Evolutionary conservation across 2,888 invertebrate genomes (phyloP), one percentile per base, ranked within the genome.

Genomic region (Dorcus parallelipipedus): DNA sequence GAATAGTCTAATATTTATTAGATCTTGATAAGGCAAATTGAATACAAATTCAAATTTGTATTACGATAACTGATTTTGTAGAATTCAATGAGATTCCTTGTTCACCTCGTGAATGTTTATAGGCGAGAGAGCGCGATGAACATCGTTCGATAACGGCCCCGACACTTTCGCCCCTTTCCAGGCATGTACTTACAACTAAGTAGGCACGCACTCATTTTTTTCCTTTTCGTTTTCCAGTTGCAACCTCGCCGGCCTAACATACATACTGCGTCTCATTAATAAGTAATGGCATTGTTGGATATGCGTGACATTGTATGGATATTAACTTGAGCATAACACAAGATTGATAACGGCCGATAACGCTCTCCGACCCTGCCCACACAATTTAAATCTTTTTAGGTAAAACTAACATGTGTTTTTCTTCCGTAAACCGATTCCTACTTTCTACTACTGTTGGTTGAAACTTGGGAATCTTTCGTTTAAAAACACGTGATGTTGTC

Each of bases 251-350:
- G 26, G 26, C 26, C 26, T 7, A 33, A 33, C 26, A 6, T 33
- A 33, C 26, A 4, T 60, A 57, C 62, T 62, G 64, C 39, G 54
- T 72, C 74, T 73, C 75, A 76, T 76, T 76, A 76, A 75, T 76
- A 76, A 75, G 74, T 75, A 76, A 76, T 76, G 68, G 71, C 74
- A 73, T 74, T 74, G 74, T 73, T 62, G 72, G 69, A 67, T 72
- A 72, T 74, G 74, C 76, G 75, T 76, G 76, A 76, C 75, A 76
- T 76, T 76, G 76, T 76, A 76, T 76, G 76, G 74, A 76, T 76
- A 76, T 76, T 76, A 76, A 66, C 68, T 61, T 60, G 59, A 60
- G 68, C 67, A 69, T 69, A 67, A 68, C 69, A 65, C 66, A 66
- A 71, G 71, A 71, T 73, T 71, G 73, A 74, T 73, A 73, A 73